phyloP scores from a whole-genome alignment of 2,113 vertebrate species.

The Anolis sagrei region DNA sequence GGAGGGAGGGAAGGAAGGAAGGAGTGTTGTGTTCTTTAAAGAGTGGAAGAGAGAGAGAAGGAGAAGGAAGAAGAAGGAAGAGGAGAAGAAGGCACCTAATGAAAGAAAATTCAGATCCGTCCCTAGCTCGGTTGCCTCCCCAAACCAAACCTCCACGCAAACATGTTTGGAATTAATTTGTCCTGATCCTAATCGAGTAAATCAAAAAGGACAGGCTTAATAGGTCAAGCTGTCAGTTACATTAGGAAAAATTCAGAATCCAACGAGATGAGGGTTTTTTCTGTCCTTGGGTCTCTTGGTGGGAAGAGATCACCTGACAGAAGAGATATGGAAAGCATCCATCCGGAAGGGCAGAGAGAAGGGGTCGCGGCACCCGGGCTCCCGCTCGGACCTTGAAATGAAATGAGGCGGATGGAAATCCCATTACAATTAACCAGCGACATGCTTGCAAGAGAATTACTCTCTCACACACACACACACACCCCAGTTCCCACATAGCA shows the following conservation, averaged over 20 bases:
- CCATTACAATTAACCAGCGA: no score
- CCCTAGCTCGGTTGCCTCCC: neutral
- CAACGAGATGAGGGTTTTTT: neutral
- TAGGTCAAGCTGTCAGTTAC: neutral
- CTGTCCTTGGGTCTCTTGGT: no score
- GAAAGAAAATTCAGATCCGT: neutral
- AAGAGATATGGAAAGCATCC: no score
- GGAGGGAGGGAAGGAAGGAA: neutral
- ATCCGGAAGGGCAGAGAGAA: no score
- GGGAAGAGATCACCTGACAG: no score
- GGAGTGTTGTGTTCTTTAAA: neutral
- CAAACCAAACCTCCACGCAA: neutral
- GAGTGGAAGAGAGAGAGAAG: neutral
- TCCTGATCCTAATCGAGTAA: neutral
- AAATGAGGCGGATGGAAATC: no score
- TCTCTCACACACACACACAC: no score
- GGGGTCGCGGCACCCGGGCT: no score
- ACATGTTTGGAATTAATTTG: conserved; percentile 20
- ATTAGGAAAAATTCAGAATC: neutral
- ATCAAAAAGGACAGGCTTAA: conserved; percentile 9
- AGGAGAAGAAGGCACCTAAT: neutral
- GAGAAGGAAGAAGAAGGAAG: neutral
- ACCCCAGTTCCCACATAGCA: no score
- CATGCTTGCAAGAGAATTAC: no score
- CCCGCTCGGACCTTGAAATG: no score